These are phyloP conservation scores for Nasonia vitripennis DNA, from an alignment of 1,140 invertebrate genomes.

Conservation along the genomic window DNA sequence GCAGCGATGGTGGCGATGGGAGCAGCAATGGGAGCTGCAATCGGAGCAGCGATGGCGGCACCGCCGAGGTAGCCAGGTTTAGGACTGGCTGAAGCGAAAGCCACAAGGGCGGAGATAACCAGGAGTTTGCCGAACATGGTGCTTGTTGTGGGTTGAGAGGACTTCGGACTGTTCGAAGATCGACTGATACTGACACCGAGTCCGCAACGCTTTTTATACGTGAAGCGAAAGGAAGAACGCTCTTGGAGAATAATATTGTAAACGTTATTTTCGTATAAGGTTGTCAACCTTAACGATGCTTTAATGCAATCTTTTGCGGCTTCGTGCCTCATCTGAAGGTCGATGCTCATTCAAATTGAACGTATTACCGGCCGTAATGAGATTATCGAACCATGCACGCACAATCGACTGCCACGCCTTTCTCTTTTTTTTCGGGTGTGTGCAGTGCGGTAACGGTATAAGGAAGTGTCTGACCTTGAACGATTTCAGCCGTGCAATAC, in stretches of 20 bases:
- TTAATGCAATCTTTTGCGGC: background rate
- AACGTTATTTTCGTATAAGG: no score
- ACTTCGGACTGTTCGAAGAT: background rate
- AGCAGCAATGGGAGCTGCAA: background rate
- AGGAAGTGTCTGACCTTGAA: background rate
- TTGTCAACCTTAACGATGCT: background rate
- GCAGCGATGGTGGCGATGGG: background rate
- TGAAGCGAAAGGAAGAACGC: no score
- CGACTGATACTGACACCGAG: background rate
- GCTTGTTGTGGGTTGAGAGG: background rate
- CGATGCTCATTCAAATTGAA: background rate
- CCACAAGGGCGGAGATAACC: background rate
- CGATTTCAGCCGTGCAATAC: no score
- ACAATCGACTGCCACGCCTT: background rate
- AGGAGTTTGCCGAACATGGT: constrained; percentile 17
- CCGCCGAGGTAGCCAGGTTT: background rate
- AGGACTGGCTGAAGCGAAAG: background rate
- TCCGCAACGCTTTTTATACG: no score
- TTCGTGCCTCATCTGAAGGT: background rate
- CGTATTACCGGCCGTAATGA: background rate
- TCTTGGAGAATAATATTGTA: no score
- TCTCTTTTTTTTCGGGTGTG: background rate
- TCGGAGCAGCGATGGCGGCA: background rate
- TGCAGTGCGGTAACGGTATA: background rate
- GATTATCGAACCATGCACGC: background rate